Conservation (phyloP, 1,140 invertebrate species). For the Rhagoletis pomonella region DNA sequence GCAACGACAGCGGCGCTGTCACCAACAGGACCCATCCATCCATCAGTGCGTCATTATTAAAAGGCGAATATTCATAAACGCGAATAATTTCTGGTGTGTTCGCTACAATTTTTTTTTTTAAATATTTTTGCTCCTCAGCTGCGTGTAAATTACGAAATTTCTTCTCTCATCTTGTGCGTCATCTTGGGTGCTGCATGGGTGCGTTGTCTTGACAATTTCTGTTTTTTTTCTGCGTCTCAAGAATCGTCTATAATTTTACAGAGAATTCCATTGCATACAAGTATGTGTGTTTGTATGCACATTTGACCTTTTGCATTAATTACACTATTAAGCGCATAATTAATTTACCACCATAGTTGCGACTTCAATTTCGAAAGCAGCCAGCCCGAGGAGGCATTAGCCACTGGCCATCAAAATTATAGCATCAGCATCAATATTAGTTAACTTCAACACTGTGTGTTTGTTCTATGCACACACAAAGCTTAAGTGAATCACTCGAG, state of each 20-base stretch:
- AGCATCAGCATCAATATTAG: neutral
- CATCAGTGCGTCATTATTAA: slow-evolving; percentile 13
- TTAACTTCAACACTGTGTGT: no score
- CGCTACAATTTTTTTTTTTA: no score
- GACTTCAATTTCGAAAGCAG: neutral
- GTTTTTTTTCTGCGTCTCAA: neutral
- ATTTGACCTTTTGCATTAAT: slow-evolving; percentile 46
- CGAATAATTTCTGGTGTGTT: neutral
- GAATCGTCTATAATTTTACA: neutral
- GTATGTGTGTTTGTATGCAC: neutral
- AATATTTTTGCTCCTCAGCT: no score
- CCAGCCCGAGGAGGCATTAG: neutral
- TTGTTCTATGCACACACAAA: neutral
- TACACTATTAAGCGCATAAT: slow-evolving; percentile 45
- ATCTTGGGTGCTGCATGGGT: no score
- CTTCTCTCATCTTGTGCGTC: no score
- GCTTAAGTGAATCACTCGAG: no score
- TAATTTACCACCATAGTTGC: slow-evolving; percentile 5
- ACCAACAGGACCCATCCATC: neutral
- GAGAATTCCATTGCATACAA: neutral
- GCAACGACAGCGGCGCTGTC: no score
- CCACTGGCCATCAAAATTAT: neutral
- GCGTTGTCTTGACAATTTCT: no score
- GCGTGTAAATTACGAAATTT: no score
- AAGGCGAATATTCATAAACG: neutral